Conservation (phyloP, 2,113 vertebrate genomes). For the Gymnorhina tibicen region DNA sequence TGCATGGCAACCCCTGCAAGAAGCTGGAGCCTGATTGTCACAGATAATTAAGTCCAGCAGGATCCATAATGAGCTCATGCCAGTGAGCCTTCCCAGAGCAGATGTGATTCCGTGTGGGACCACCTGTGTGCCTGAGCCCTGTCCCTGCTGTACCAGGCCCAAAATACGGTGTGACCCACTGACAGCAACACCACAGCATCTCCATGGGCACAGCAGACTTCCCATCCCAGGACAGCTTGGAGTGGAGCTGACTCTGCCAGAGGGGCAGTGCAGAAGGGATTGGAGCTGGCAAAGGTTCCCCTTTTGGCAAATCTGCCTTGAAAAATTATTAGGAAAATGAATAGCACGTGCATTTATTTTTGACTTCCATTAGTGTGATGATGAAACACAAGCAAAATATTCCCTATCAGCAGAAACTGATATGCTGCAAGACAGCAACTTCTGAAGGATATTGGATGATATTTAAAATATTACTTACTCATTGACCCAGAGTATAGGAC, state of each 20-base stretch:
- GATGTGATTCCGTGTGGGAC: not conserved
- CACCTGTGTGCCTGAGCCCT: not conserved
- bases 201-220: not conserved
- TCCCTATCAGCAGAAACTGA: not conserved
- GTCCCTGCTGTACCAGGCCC: not conserved
- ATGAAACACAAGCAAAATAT: not conserved
- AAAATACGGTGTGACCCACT: not conserved
- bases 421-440: not conserved
- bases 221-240: not conserved
- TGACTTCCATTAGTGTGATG: not conserved
- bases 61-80: not conserved
- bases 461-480: not conserved
- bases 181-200: not conserved
- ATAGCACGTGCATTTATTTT: not conserved
- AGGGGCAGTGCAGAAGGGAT: not conserved
- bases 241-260: not conserved
- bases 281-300: not conserved
- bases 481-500: not conserved
- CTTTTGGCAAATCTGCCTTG: not conserved
- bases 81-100: not conserved
- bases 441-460: not conserved
- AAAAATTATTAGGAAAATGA: not conserved
- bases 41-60: not conserved
- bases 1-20: not conserved
- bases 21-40: not conserved